Conservation (phyloP, 1,140 invertebrate species). For the Amphibalanus amphitrite region DNA sequence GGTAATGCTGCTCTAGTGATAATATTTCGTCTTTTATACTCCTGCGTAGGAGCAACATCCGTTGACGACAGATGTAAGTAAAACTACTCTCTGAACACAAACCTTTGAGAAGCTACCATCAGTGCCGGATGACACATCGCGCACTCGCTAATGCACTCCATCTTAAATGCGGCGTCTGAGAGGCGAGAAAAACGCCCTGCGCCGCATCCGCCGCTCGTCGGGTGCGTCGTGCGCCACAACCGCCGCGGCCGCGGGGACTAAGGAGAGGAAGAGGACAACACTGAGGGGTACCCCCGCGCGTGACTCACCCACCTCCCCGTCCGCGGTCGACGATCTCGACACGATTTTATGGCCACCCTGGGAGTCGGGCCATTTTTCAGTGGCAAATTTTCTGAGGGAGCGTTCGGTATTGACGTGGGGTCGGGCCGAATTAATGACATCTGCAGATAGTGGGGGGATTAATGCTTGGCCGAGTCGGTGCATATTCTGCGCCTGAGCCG, state of each 20-base stretch:
- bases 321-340: neutral
- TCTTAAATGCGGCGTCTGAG: neutral
- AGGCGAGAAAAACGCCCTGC: neutral
- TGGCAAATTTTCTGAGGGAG: neutral
- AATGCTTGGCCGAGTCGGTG: neutral
- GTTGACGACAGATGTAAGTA: no score
- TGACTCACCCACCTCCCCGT: neutral
- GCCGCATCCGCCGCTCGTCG: neutral
- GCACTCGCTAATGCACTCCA: neutral
- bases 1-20: no score
- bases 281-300: no score
- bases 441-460: neutral
- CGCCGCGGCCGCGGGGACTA: no score
- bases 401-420: neutral
- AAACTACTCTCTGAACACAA: no score
- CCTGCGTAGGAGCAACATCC: no score
- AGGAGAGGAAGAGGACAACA: no score
- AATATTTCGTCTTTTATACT: no score
- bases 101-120: no score
- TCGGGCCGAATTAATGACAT: neutral
- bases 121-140: no score
- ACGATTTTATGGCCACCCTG: conserved; percentile 1
- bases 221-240: no score
- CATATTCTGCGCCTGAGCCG: neutral
- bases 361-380: neutral